phyloP scores from a whole-genome alignment of 2,888 invertebrate genomes.

The Encarsia formosa region DNA sequence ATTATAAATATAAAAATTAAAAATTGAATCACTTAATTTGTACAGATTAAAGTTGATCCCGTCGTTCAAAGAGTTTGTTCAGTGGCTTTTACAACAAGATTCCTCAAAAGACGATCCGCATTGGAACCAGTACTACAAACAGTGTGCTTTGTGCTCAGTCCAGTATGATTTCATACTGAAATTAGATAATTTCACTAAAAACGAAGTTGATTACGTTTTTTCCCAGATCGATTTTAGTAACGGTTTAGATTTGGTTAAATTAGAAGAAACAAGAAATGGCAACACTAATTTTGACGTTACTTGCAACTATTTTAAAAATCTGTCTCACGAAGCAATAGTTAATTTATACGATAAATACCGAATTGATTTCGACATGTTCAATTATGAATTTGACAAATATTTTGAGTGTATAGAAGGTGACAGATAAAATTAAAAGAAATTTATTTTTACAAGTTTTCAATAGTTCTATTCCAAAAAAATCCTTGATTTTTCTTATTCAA shows the following conservation, averaged over 20 bases:
- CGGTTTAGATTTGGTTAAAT: conserved; percentile 31
- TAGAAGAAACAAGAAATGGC: conserved; percentile 38
- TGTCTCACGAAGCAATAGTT: conserved; percentile 36
- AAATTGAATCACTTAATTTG: not conserved
- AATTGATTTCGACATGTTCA: conserved; percentile 48
- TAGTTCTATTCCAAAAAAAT: too few species aligned
- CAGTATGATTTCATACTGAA: conserved; percentile 43
- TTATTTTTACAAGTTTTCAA: too few species aligned
- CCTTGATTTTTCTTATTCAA: too few species aligned
- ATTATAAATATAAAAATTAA: not conserved
- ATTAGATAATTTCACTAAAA: conserved; percentile 40
- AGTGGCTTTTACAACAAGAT: conserved; percentile 41
- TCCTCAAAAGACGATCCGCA: conserved; percentile 43
- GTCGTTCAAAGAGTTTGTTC: conserved; percentile 45
- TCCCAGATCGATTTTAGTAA: conserved; percentile 6
- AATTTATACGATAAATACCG: conserved; percentile 42
- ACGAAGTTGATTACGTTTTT: conserved; percentile 37
- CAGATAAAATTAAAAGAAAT: conserved; percentile 16
- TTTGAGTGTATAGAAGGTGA: conserved; percentile 35
- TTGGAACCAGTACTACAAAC: conserved; percentile 44
- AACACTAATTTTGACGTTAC: conserved; percentile 38
- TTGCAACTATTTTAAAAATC: conserved; percentile 43
- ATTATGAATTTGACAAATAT: conserved; percentile 41
- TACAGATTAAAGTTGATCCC: conserved; percentile 37
- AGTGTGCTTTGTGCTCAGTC: conserved; percentile 44